Percentiles rank a stretch among this genome's conserved stretches.
phyloP scores from a whole-genome alignment of 2,888 invertebrate species.

The Spicauda simplicius region DNA sequence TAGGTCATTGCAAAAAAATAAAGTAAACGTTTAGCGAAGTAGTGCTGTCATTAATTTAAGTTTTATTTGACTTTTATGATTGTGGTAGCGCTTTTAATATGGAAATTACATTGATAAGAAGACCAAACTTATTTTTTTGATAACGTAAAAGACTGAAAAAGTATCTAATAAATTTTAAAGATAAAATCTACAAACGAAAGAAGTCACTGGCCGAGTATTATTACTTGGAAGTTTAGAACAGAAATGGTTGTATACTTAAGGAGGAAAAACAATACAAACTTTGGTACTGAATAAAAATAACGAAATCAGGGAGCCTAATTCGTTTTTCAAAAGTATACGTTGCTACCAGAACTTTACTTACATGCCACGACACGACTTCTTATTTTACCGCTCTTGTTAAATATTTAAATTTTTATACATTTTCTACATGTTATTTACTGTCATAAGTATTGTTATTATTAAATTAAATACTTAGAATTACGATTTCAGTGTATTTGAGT shows the following conservation, averaged over 20 bases:
- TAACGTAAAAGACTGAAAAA: conserved; percentile 61
- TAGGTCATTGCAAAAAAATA: no score
- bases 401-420: no score
- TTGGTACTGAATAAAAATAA: conserved; percentile 77
- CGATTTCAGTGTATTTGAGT: no score
- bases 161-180: conserved; percentile 74
- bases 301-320: conserved; percentile 69
- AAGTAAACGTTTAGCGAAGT: no score
- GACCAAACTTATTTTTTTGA: conserved; percentile 48
- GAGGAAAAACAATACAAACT: conserved; percentile 76
- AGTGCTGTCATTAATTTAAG: conserved; percentile 5
- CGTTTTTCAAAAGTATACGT: conserved; percentile 65
- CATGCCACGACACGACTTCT: conserved; percentile 41
- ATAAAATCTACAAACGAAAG: conserved; percentile 68
- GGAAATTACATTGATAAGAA: background rate
- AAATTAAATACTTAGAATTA: no score
- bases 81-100: background rate
- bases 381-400: no score
- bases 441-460: no score
- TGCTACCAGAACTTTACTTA: conserved; percentile 44
- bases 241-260: conserved; percentile 37
- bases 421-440: no score
- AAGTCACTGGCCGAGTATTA: conserved; percentile 62
- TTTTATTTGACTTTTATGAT: background rate
- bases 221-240: conserved; percentile 39